A percentile compares a stretch with the other conserved stretches of the same genome.
Conservation (phyloP, 2,888 invertebrate species). For the Macaria liturata region DNA sequence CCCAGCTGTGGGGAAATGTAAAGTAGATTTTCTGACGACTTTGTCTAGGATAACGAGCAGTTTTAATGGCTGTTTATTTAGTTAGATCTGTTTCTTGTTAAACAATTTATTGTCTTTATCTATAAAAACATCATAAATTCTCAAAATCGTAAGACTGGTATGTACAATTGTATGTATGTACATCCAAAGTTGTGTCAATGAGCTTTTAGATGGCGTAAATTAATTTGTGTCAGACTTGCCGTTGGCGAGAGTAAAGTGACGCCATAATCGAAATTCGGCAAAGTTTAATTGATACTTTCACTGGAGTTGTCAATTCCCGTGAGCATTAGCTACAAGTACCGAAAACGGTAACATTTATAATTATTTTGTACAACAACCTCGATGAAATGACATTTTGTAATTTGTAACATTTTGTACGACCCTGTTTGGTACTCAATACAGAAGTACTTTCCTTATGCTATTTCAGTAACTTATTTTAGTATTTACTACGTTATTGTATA, state of each 20-base stretch:
- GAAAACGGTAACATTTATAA: background rate
- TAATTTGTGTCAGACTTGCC: constrained; percentile 6
- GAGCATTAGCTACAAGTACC: constrained; percentile 41
- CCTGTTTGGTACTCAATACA: too few relatives aligned
- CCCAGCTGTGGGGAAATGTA: constrained; percentile 26
- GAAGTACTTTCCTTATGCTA: too few relatives aligned
- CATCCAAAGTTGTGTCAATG: constrained; percentile 1
- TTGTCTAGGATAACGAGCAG: constrained; percentile 19
- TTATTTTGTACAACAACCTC: too few relatives aligned
- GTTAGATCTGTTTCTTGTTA: background rate
- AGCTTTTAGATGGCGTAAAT: constrained; percentile 3
- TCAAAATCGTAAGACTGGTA: too few relatives aligned
- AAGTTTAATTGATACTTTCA: constrained; percentile 39
- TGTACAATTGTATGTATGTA: background rate
- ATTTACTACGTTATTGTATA: too few relatives aligned
- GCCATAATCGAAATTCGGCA: constrained; percentile 36
- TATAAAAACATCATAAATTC: too few relatives aligned
- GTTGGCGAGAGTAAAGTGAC: constrained; percentile 13
- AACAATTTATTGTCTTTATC: too few relatives aligned
- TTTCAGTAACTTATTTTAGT: too few relatives aligned
- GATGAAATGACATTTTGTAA: too few relatives aligned
- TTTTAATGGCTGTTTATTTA: constrained; percentile 11
- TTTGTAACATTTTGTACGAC: too few relatives aligned
- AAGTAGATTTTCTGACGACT: constrained; percentile 27
- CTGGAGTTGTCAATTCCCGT: constrained; percentile 41